phyloP scores from a whole-genome alignment of 2,797 vertebrate species.

The Poeciliopsis presidionis region DNA sequence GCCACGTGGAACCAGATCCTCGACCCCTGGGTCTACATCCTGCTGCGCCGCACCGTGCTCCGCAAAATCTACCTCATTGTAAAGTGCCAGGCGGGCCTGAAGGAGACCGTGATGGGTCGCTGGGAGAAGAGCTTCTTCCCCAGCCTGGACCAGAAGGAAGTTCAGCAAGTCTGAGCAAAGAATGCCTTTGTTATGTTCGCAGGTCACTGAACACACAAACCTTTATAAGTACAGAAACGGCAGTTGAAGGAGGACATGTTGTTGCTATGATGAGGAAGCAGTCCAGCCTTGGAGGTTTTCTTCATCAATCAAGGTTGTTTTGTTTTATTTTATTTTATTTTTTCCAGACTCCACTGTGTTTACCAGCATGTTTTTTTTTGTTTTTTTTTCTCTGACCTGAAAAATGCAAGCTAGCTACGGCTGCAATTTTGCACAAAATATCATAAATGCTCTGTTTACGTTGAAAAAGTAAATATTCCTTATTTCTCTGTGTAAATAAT shows the following conservation, averaged over 20 bases:
- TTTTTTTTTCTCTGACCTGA: conserved; percentile 12
- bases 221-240: background rate
- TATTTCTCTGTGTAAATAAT: conserved; percentile 13
- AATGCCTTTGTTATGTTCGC: conserved; percentile 4
- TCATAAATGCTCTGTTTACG: conserved; percentile 39
- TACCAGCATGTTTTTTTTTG: conserved; percentile 6
- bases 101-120: conserved; percentile 70
- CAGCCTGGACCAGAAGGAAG: conserved; percentile 82
- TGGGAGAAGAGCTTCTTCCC: conserved; percentile 85
- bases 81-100: conserved; percentile 73
- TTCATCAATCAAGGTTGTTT: background rate
- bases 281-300: background rate
- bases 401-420: conserved; percentile 48
- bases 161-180: conserved; percentile 74
- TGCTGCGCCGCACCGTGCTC: conserved; percentile 88
- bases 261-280: background rate
- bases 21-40: conserved; percentile 93
- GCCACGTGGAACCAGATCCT: conserved; percentile 93
- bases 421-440: conserved; percentile 65
- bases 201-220: conserved; percentile 16
- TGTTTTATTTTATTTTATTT: background rate
- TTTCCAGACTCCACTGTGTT: background rate
- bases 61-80: conserved; percentile 84
- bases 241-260: background rate
- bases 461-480: conserved; percentile 48